Base-by-base conservation (phyloP, 2,888 invertebrate genomes). In the Euplexia lucipara region DNA sequence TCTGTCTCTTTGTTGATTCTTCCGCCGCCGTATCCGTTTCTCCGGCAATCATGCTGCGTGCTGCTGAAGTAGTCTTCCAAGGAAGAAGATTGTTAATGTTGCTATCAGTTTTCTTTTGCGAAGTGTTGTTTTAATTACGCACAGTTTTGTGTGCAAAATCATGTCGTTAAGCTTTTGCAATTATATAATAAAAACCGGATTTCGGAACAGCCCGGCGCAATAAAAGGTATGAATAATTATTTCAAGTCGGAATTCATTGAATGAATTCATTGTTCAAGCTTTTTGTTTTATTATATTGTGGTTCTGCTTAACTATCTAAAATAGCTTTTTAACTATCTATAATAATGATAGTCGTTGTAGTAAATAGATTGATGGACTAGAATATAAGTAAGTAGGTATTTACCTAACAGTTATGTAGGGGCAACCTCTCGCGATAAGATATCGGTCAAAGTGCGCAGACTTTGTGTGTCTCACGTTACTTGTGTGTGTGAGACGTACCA, bases 401-500 rank as follows among this genome's bases (percentile, higher is more conserved):
- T 74, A 74, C 70, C 74, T 73, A 79, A 72, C 61, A 53, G 65
- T 45, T 71, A 65, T 68, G 57, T 58, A 70, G 70, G 75, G 74
- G 78, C 76, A 79, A 75, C 65, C 74, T 81, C 66, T 75, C 48
- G 59, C 68, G 83, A 85, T 83, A 85, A 78, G 68, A 48, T 82
- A 81, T 82, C 83, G 76, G 73, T 64, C 79, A 79, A 75, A 79
- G 76, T 80, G 75, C 74, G 66, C 68, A 78, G 72, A 81, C 80
- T 75, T 70, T 74, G 70, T 76, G 75, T 75, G 77, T 53, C 64
- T 63, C 35, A 35, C 81, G 83, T 79, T 70, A 78, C 52, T 60
- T 70, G 57, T 62, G 68, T 76, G 81, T 79, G 72, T 84, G 84
- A 48, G 70, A 70, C 12, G 26, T 22, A 34, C 58, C 20, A 12